phyloP scores from a whole-genome alignment of 2,888 invertebrate species.

The Folsomia manolachei region DNA sequence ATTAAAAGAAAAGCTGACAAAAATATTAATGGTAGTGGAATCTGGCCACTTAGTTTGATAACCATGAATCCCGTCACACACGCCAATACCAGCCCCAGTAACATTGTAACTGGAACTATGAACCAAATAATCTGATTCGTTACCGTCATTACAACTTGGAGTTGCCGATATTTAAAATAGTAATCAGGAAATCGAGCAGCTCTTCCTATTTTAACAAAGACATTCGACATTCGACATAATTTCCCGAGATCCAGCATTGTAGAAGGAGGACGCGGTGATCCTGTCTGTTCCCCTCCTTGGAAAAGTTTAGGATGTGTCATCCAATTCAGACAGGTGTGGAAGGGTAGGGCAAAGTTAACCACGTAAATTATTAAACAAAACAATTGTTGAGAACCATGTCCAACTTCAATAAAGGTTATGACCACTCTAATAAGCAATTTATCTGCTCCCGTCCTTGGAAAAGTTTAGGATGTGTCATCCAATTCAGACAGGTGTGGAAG shows the following conservation, averaged over 20 bases:
- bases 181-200: neutral
- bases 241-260: too few species aligned
- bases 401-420: neutral
- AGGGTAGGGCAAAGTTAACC: too few species aligned
- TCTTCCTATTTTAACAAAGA: too few species aligned
- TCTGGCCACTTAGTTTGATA: neutral
- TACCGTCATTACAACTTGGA: neutral
- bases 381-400: neutral
- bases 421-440: neutral
- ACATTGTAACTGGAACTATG: neutral
- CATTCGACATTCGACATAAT: too few species aligned
- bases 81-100: neutral
- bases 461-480: too few species aligned
- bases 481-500: too few species aligned
- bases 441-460: too few species aligned
- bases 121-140: neutral
- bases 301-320: too few species aligned
- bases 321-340: too few species aligned
- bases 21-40: neutral
- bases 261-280: too few species aligned
- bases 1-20: neutral
- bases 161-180: neutral
- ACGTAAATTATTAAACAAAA: too few species aligned
- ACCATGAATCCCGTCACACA: neutral
- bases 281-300: too few species aligned